These are phyloP conservation scores for Rhinolophus ferrumequinum DNA, from an alignment of 2,113 vertebrate genomes.

Conservation along the genomic window DNA sequence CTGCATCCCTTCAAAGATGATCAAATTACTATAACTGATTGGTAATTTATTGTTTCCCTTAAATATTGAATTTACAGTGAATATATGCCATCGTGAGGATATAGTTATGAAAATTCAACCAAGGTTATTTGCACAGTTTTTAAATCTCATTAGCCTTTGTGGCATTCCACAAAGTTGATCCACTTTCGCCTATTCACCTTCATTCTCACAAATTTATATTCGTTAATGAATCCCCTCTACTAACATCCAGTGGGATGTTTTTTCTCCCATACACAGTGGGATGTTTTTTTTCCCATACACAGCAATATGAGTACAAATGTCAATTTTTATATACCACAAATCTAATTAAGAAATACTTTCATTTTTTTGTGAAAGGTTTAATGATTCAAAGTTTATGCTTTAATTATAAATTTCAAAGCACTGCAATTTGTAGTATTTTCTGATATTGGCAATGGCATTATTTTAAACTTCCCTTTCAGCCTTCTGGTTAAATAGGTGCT, in stretches of 20 bases:
- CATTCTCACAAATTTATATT: constrained; percentile 59
- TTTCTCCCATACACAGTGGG: background rate
- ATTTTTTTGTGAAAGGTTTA: background rate
- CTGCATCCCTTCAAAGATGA: background rate
- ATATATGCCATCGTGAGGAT: background rate
- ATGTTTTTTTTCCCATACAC: background rate
- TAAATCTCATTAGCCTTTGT: constrained; percentile 35
- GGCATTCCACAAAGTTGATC: constrained; percentile 17
- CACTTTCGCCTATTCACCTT: constrained; percentile 39
- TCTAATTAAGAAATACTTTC: background rate
- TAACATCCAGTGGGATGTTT: background rate
- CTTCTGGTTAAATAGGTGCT: background rate
- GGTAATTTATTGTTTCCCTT: constrained; percentile 29
- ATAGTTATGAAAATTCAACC: constrained; percentile 40
- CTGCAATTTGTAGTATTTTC: background rate
- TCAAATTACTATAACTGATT: constrained; percentile 26
- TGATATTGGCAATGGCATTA: background rate
- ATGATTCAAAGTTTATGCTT: background rate
- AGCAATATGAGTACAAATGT: background rate
- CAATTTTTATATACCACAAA: background rate
- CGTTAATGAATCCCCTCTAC: constrained; percentile 1
- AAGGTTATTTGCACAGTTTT: constrained; percentile 46
- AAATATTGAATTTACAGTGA: constrained; percentile 26
- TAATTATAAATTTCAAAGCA: background rate
- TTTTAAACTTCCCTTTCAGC: background rate